phyloP scores from a whole-genome alignment of 2,113 vertebrate genomes.

The Nibea coibor region DNA sequence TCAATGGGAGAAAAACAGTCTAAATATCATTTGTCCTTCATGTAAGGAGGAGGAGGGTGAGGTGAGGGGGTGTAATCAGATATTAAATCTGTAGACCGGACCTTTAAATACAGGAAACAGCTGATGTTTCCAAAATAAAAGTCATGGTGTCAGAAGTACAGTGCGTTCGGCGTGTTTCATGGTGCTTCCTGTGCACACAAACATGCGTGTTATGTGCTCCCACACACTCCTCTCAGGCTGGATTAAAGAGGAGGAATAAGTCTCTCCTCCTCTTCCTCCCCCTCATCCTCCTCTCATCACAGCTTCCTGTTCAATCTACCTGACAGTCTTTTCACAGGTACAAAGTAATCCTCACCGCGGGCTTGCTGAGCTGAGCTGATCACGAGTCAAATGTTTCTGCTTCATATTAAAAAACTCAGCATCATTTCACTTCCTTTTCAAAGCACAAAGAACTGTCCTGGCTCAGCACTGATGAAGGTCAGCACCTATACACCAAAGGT shows the following conservation, averaged over 20 bases:
- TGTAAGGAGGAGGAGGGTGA: too few species aligned
- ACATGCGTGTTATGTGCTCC: background rate
- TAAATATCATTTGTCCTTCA: too few species aligned
- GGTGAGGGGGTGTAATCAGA: too few species aligned
- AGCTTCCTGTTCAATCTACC: constrained; percentile 37
- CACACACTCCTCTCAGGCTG: constrained; percentile 27
- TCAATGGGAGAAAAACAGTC: too few species aligned
- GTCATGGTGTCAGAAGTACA: too few species aligned
- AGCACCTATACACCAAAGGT: background rate
- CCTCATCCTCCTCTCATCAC: constrained; percentile 24
- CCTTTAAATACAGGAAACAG: too few species aligned
- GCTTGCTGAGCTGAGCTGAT: constrained; percentile 8
- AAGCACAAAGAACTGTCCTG: constrained; percentile 2
- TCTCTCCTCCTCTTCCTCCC: constrained; percentile 13
- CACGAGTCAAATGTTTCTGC: constrained; percentile 7
- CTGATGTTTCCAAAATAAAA: too few species aligned
- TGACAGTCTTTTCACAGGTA: constrained; percentile 41
- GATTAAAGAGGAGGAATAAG: constrained; percentile 37
- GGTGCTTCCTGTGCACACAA: background rate
- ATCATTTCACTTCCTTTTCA: background rate
- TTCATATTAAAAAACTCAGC: background rate
- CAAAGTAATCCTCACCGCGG: constrained; percentile 18
- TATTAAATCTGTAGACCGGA: too few species aligned
- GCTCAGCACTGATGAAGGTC: constrained; percentile 5
- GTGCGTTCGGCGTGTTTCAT: background rate